A percentile compares a stretch with the other conserved stretches of the same genome.
phyloP scores from a whole-genome alignment of 1,140 invertebrate genomes.

The Drosophila parvula region DNA sequence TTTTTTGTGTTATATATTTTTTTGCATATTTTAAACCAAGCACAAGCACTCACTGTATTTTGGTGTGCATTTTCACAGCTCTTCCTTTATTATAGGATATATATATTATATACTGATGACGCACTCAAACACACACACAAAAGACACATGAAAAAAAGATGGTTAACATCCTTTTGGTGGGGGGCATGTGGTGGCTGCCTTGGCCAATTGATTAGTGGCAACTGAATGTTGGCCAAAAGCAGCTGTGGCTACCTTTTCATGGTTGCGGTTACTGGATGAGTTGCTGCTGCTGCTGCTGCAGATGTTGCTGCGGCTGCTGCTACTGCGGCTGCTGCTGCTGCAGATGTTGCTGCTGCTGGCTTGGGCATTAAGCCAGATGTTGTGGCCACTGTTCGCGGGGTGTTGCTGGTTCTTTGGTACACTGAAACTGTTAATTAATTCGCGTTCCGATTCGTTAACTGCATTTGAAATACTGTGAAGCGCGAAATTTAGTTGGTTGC shows the following conservation, averaged over 20 bases:
- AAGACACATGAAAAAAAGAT: slow-evolving; percentile 24
- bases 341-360: slow-evolving; percentile 24
- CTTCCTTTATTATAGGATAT: background rate
- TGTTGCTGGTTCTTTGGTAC: slow-evolving; percentile 68
- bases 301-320: slow-evolving; percentile 6
- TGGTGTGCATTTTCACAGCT: background rate
- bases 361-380: slow-evolving; percentile 43
- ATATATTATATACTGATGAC: background rate
- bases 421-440: slow-evolving; percentile 82
- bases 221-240: slow-evolving; percentile 56
- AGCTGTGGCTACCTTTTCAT: slow-evolving; percentile 73
- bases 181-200: slow-evolving; percentile 50
- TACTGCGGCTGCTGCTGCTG: slow-evolving; percentile 15
- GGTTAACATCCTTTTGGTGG: slow-evolving; percentile 22
- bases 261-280: slow-evolving; percentile 64
- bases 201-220: slow-evolving; percentile 72
- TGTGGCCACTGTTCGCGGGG: slow-evolving; percentile 49
- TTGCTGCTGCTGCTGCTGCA: slow-evolving; percentile 15
- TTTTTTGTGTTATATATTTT: background rate
- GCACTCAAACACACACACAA: slow-evolving; percentile 26
- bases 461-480: slow-evolving; percentile 78
- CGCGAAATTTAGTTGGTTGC: slow-evolving; percentile 68
- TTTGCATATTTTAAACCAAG: slow-evolving; percentile 9
- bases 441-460: slow-evolving; percentile 80
- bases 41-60: slow-evolving; percentile 26